A percentile compares a stretch with the other conserved stretches of the same genome.
phyloP scores from a whole-genome alignment of 1,140 invertebrate genomes.

The Andrena cerasifolii region DNA sequence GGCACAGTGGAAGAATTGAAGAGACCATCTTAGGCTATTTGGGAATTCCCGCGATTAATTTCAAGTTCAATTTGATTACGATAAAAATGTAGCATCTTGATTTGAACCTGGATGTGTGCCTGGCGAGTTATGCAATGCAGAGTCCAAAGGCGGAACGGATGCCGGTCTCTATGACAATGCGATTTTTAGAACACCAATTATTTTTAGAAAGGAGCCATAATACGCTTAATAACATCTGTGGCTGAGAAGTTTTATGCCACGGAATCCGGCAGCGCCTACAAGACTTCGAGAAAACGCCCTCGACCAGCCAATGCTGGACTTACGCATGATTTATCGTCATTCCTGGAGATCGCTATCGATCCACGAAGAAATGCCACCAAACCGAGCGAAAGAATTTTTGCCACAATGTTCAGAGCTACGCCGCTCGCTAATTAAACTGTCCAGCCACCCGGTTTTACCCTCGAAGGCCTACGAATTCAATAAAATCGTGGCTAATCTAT shows the following conservation, averaged over 20 bases:
- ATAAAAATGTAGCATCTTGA: no score
- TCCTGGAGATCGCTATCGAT: neutral
- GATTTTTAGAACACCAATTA: constrained; percentile 57
- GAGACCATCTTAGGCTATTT: no score
- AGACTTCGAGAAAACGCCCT: neutral
- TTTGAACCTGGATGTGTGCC: neutral
- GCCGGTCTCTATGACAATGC: constrained; percentile 46
- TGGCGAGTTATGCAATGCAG: neutral
- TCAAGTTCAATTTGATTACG: no score
- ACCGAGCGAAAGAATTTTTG: no score
- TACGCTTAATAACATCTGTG: constrained; percentile 45
- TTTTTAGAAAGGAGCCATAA: constrained; percentile 64
- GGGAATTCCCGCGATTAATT: no score
- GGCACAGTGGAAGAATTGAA: no score
- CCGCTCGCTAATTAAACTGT: no score
- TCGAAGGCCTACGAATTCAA: no score
- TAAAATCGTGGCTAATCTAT: no score
- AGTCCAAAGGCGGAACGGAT: neutral
- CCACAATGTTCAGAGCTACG: no score
- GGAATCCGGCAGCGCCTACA: neutral
- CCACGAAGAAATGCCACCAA: neutral
- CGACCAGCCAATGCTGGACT: neutral
- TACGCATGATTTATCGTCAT: constrained; percentile 40
- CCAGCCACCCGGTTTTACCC: no score
- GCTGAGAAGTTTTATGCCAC: constrained; percentile 39